Percentiles rank a stretch among this genome's conserved stretches.
Evolutionary conservation across 2,113 vertebrate genomes (phyloP).

Genomic region (Lota lota): DNA sequence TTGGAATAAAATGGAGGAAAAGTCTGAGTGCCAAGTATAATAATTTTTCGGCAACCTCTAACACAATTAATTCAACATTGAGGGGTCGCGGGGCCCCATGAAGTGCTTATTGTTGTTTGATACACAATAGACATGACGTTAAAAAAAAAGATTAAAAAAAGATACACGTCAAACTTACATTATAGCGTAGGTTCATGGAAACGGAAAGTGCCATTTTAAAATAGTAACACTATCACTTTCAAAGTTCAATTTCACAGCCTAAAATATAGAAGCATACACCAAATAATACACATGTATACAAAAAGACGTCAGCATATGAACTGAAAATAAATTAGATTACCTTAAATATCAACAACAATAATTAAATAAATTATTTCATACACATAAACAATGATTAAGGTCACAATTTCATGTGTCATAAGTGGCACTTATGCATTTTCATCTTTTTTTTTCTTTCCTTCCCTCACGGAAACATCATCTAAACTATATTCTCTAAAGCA

Average conservation of each 20-base stretch:
- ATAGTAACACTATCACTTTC: constrained; percentile 71
- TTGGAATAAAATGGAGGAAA: constrained; percentile 14
- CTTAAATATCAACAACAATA: constrained; percentile 72
- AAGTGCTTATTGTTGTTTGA: constrained; percentile 87
- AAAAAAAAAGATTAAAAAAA: constrained; percentile 74
- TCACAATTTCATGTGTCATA: constrained; percentile 85
- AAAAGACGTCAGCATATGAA: constrained; percentile 59
- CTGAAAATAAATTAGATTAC: constrained; percentile 61
- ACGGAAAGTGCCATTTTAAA: constrained; percentile 82
- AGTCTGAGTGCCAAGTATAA: constrained; percentile 19
- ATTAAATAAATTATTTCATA: constrained; percentile 87
- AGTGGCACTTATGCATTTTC: constrained; percentile 82
- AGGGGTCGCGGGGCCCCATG: constrained; percentile 68
- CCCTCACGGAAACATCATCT: constrained; percentile 44
- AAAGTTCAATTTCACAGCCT: constrained; percentile 82
- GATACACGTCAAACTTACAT: constrained; percentile 65
- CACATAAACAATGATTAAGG: constrained; percentile 82
- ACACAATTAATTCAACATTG: constrained; percentile 51
- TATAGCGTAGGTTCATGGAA: constrained; percentile 6
- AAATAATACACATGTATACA: constrained; percentile 71
- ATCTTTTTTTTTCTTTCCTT: constrained; percentile 18
- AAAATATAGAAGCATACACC: constrained; percentile 80
- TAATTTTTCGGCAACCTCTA: constrained; percentile 28
- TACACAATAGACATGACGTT: constrained; percentile 64
- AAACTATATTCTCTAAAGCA: constrained; percentile 49